These are phyloP conservation scores for Aspiorhynchus laticeps DNA, from an alignment of 2,113 vertebrate species.

Conservation along the genomic window DNA sequence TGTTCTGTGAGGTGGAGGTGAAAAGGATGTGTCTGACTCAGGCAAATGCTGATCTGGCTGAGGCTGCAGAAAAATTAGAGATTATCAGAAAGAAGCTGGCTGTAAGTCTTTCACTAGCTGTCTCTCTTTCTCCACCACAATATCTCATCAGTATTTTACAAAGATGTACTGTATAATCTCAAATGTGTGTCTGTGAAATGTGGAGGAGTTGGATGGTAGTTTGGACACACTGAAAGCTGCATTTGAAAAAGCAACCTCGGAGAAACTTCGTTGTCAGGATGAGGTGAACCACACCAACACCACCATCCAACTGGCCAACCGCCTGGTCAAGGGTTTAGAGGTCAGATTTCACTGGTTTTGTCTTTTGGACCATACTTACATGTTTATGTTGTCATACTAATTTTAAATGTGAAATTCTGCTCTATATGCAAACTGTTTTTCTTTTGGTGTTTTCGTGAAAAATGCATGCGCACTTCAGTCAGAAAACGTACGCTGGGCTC, in stretches of 20 bases:
- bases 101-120: slow-evolving; percentile 59
- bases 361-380: neutral
- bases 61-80: slow-evolving; percentile 78
- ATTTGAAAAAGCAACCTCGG: slow-evolving; percentile 87
- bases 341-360: slow-evolving; percentile 69
- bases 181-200: slow-evolving; percentile 20
- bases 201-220: slow-evolving; percentile 86
- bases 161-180: neutral
- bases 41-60: slow-evolving; percentile 73
- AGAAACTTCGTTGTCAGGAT: slow-evolving; percentile 90
- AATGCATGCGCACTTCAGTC: slow-evolving; percentile 61
- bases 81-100: slow-evolving; percentile 75
- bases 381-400: neutral
- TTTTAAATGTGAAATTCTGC: neutral
- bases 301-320: slow-evolving; percentile 94
- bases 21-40: slow-evolving; percentile 77
- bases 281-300: slow-evolving; percentile 95
- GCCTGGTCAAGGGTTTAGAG: slow-evolving; percentile 95
- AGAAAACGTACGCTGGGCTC: slow-evolving; percentile 79
- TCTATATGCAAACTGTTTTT: neutral
- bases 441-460: neutral
- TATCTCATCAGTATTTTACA: neutral
- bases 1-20: slow-evolving; percentile 74
- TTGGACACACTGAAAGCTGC: slow-evolving; percentile 83
- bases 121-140: slow-evolving; percentile 6